phyloP scores from a whole-genome alignment of 2,797 vertebrate species.

The Gila robusta region DNA sequence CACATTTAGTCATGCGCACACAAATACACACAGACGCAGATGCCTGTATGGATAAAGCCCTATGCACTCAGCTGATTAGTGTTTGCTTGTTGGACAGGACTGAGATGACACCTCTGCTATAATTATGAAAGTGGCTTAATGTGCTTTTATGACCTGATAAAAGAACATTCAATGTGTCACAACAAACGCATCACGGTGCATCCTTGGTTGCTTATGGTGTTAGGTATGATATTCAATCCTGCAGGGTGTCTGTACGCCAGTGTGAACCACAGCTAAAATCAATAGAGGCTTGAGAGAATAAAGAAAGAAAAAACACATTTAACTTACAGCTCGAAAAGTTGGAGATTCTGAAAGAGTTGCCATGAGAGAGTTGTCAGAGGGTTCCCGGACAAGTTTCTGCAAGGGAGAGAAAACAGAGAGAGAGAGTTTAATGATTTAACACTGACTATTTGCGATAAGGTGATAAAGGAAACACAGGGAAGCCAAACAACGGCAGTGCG shows the following conservation, averaged over 20 bases:
- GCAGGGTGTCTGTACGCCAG: neutral
- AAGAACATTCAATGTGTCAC: neutral
- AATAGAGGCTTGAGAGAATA: conserved; percentile 20
- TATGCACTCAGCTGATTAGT: conserved; percentile 40
- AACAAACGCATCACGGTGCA: neutral
- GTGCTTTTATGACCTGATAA: neutral
- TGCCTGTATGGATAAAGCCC: conserved; percentile 13
- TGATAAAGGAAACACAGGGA: conserved; percentile 54
- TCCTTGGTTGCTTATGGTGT: neutral
- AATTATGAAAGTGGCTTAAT: conserved; percentile 23
- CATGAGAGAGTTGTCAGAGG: conserved; percentile 87
- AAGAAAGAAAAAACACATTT: neutral
- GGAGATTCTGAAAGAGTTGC: conserved; percentile 89
- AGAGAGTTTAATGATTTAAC: conserved; percentile 45
- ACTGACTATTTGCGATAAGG: conserved; percentile 31
- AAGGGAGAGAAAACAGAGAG: conserved; percentile 57
- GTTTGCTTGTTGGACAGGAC: conserved; percentile 19
- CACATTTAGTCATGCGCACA: conserved; percentile 42
- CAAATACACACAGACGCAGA: conserved; percentile 20
- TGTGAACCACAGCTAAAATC: conserved; percentile 23
- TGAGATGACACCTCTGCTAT: conserved; percentile 24
- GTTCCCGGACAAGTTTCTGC: conserved; percentile 89
- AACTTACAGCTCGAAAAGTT: conserved; percentile 89
- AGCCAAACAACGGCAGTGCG: conserved; percentile 37
- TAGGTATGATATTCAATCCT: neutral